A percentile compares a stretch with the other conserved stretches of the same genome.
These are phyloP conservation scores for Agrotis puta DNA, from an alignment of 2,888 invertebrate genomes.

Conservation along the genomic window DNA sequence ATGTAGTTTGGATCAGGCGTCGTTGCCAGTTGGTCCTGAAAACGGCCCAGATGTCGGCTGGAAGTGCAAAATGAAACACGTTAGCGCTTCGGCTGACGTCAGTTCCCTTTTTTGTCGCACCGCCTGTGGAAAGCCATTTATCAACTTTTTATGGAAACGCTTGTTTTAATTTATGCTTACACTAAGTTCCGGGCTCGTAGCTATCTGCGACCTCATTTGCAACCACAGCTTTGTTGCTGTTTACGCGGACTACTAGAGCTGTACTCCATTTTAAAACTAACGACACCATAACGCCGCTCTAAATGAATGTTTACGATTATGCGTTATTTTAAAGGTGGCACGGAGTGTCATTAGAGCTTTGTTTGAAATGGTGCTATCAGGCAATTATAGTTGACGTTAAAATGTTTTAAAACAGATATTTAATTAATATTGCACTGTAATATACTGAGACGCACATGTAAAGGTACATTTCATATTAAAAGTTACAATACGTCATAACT, in stretches of 20 bases:
- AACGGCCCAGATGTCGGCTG: conserved; percentile 86
- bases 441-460: neutral
- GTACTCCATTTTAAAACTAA: conserved; percentile 75
- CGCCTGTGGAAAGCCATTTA: conserved; percentile 88
- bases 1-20: conserved; percentile 65
- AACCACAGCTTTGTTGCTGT: conserved; percentile 82
- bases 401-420: conserved; percentile 1
- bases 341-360: conserved; percentile 44
- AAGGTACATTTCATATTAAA: no score
- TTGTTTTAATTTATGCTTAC: conserved; percentile 90
- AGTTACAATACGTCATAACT: neutral
- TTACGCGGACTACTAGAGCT: conserved; percentile 75
- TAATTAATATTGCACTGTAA: neutral
- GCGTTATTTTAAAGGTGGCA: conserved; percentile 57
- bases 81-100: conserved; percentile 86
- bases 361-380: neutral
- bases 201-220: conserved; percentile 88
- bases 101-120: conserved; percentile 86
- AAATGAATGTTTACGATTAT: conserved; percentile 73
- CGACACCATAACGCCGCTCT: conserved; percentile 64
- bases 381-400: neutral
- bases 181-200: conserved; percentile 85
- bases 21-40: conserved; percentile 75
- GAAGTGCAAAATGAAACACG: conserved; percentile 88
- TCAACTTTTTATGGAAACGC: conserved; percentile 90